phyloP scores from a whole-genome alignment of 2,113 vertebrate genomes.

The Meriones unguiculatus region DNA sequence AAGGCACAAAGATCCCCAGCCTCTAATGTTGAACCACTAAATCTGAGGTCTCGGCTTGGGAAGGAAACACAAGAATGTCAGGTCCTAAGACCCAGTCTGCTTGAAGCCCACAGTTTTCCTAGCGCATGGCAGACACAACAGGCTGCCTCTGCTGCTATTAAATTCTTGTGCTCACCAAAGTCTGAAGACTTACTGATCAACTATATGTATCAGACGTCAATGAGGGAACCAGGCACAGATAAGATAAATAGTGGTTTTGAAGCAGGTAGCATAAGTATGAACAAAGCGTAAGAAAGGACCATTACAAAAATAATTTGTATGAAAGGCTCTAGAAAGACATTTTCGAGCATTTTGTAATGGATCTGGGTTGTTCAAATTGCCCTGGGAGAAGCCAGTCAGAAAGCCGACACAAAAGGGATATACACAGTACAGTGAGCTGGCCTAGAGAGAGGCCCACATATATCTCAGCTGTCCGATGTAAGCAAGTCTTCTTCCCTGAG shows the following conservation, averaged over 20 bases:
- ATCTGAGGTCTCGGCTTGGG: neutral
- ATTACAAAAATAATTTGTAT: neutral
- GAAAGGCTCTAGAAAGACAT: constrained; percentile 42
- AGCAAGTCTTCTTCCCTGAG: neutral
- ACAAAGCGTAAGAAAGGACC: neutral
- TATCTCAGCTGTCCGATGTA: neutral
- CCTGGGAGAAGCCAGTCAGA: neutral
- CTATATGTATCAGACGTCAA: neutral
- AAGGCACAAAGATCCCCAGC: neutral
- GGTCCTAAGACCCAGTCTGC: neutral
- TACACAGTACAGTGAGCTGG: neutral
- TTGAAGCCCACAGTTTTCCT: neutral
- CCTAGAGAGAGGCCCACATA: neutral
- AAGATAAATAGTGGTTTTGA: neutral
- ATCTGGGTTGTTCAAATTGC: neutral
- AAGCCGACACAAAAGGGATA: neutral
- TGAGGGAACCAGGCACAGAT: neutral
- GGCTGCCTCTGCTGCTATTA: neutral
- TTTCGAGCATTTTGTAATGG: neutral
- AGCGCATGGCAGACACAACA: neutral
- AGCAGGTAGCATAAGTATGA: neutral
- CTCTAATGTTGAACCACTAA: neutral
- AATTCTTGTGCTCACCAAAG: neutral
- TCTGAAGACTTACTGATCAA: constrained; percentile 13
- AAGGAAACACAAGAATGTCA: neutral